A percentile compares a stretch with the other conserved stretches of the same genome.
Evolutionary conservation across 30 jellyfish, hydroid and myxozoan species (phyloP).

Genomic region (Sanderia malayensis): DNA sequence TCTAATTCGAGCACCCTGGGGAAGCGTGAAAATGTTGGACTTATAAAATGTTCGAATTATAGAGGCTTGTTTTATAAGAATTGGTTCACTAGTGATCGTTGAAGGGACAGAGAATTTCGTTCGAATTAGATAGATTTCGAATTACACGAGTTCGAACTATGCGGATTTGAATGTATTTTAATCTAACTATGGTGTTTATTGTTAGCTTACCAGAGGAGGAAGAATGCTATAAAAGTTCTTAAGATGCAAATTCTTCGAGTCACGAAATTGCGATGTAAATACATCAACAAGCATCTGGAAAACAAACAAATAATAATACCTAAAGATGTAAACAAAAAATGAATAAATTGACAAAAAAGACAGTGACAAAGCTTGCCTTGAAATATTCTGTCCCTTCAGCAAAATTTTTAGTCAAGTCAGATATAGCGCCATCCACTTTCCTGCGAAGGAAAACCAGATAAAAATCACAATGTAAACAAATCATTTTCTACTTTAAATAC

Average conservation of each 20-base stretch:
- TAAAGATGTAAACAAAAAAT: background rate
- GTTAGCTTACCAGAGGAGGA: constrained; percentile 88
- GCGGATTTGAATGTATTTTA: too few relatives aligned
- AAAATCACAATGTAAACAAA: background rate
- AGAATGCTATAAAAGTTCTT: constrained; percentile 81
- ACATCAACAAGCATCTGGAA: constrained; percentile 92
- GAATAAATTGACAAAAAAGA: background rate
- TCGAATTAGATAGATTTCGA: too few relatives aligned
- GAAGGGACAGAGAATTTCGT: too few relatives aligned
- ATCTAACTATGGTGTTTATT: background rate
- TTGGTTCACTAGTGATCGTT: too few relatives aligned
- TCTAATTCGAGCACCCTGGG: too few relatives aligned
- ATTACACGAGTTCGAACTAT: too few relatives aligned
- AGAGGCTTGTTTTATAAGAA: too few relatives aligned
- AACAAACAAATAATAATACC: background rate
- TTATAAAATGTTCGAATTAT: too few relatives aligned
- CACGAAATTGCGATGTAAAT: constrained; percentile 94
- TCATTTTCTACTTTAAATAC: background rate
- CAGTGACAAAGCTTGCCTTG: constrained; percentile 56
- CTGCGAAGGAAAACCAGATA: constrained; percentile 46
- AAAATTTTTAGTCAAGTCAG: constrained; percentile 76
- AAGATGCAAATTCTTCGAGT: constrained; percentile 84
- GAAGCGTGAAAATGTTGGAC: too few relatives aligned
- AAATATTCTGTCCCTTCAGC: constrained; percentile 97
- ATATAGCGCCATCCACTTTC: constrained; percentile 76